Base-by-base conservation (phyloP, 2,888 invertebrate species). In the Ceratothoa steindachneri region DNA sequence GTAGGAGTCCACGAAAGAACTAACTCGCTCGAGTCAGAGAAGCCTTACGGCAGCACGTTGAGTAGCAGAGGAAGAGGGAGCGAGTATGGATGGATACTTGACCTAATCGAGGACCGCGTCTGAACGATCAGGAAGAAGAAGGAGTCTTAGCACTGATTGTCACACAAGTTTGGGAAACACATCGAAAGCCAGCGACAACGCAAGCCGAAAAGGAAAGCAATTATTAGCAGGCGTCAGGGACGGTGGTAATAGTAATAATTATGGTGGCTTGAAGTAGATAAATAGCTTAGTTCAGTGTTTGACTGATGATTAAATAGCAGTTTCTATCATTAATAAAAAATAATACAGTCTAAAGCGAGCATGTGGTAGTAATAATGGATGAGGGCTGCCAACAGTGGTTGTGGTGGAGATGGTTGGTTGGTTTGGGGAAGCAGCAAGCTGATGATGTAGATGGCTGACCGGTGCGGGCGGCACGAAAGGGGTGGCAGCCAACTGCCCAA, bases 391-490 rank as follows among this genome's bases (percentile, higher is more conserved):
- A 60, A 24, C 60, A 22, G 22, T 60, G 60, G 60, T 60, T 7
- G 55, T 60, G 27, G 60, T 60, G 60, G 24, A 60, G 60, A 60
- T 60, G 60, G 27, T 24, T 60, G 60, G 27, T 22, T 60, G 60
- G 27, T 24, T 60, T n/a, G 27, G 24, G 60, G 60, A 60, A 60
- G 60, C 60, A 24, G 60, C 60, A 60, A 60, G 60, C 60, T 60
- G 60, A 60, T 60, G 9, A 60, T 60, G 60, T 24, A 60, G 60
- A 60, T 60, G 60, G 60, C 60, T 60, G 60, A 60, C 60, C 27
- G 60, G 60, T 60, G 60, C 60, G 60, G 60, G 60, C 60, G 60
- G 60, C 60, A 60, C 60, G 41, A 60, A 60, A 60, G 60, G 60
- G 60, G 27, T 24, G 60, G 60, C 60, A 60, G 60, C 60, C 60